Evolutionary conservation across 2,888 invertebrate genomes (phyloP).

Genomic region (Harpagoxenus sublaevis): DNA sequence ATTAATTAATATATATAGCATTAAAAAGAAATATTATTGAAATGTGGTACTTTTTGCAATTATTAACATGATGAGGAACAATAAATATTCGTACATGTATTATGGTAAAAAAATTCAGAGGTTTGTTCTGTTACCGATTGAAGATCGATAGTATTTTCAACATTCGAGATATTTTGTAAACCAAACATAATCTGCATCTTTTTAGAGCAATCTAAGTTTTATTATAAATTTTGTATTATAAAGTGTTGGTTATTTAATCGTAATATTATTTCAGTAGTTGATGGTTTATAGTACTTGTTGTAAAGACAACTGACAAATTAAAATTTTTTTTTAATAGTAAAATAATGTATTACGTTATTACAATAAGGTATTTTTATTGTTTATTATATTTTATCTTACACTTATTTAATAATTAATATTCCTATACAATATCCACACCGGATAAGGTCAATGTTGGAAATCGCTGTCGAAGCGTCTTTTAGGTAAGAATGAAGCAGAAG

Average conservation of each 20-base stretch:
- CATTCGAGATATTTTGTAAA: neutral
- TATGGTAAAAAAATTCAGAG: neutral
- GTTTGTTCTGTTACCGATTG: neutral
- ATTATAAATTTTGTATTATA: too few species aligned
- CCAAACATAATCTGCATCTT: neutral
- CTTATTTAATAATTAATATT: constrained; percentile 76
- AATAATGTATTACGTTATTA: too few species aligned
- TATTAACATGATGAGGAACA: neutral
- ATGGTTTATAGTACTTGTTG: too few species aligned
- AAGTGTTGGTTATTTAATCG: too few species aligned
- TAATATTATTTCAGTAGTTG: too few species aligned
- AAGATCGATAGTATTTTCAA: constrained; percentile 1
- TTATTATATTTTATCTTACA: too few species aligned
- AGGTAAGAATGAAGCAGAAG: constrained; percentile 69
- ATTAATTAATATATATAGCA: neutral
- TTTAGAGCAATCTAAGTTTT: too few species aligned
- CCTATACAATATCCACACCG: constrained; percentile 79
- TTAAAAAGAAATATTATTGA: neutral
- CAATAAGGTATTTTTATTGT: too few species aligned
- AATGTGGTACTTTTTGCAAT: neutral
- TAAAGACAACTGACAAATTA: too few species aligned
- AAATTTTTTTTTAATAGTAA: too few species aligned
- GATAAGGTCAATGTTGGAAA: constrained; percentile 77
- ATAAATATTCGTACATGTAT: neutral
- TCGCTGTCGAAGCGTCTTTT: constrained; percentile 80